Conservation (phyloP, 2,888 invertebrate genomes). For the Trilocha varians region DNA sequence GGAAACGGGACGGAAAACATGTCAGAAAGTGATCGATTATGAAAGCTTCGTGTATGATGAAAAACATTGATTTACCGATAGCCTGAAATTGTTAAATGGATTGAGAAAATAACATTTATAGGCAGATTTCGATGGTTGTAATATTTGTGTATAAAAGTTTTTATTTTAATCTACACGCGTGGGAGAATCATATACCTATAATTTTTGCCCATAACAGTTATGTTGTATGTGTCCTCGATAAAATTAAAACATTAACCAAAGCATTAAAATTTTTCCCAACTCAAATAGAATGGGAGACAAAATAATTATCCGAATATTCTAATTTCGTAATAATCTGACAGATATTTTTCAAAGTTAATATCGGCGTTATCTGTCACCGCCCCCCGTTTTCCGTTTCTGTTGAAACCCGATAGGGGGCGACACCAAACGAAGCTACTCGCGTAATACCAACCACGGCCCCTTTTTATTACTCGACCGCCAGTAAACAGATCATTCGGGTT, state of each 20-base stretch:
- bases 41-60: constrained; percentile 48
- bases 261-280: no score
- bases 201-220: no score
- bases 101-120: background rate
- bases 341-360: constrained; percentile 54
- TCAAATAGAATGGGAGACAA: no score
- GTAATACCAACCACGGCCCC: constrained; percentile 68
- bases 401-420: constrained; percentile 72
- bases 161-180: background rate
- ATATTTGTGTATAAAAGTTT: no score
- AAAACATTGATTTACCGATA: background rate
- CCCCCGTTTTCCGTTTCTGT: constrained; percentile 67
- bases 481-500: constrained; percentile 74
- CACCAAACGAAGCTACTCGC: constrained; percentile 53
- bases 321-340: constrained; percentile 39
- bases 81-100: background rate
- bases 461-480: constrained; percentile 73
- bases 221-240: no score
- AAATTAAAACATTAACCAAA: no score
- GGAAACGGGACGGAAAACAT: constrained; percentile 63
- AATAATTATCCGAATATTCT: no score
- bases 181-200: no score
- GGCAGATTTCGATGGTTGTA: background rate
- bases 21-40: constrained; percentile 65
- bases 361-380: constrained; percentile 68